Evolutionary conservation across 30 jellyfish, hydroid and myxozoan species (phyloP).

Genomic region (Hydractinia echinata): DNA sequence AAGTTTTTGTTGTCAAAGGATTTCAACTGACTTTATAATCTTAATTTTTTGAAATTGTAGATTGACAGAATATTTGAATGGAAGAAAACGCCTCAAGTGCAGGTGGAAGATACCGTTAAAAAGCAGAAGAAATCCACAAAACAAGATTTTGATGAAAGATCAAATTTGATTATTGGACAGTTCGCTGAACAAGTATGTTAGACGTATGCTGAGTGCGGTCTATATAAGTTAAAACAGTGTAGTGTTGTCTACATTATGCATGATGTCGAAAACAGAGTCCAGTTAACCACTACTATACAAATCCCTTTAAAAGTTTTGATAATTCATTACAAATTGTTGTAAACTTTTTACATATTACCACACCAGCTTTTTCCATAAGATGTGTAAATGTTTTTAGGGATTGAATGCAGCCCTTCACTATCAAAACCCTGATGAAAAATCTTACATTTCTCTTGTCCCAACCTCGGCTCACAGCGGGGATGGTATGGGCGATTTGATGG

Average conservation of each 20-base stretch:
- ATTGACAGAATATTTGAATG: slow-evolving; percentile 90
- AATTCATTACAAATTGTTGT: too few species aligned
- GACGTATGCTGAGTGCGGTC: background rate
- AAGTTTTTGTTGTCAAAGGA: too few species aligned
- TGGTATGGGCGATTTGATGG: slow-evolving; percentile 99
- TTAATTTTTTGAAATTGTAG: slow-evolving; percentile 2
- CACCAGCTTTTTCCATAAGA: background rate
- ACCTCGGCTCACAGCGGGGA: slow-evolving; percentile 99
- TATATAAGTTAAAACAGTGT: too few species aligned
- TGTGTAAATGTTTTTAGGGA: slow-evolving; percentile 41
- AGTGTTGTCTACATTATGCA: too few species aligned
- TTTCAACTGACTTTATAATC: background rate
- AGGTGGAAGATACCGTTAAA: slow-evolving; percentile 81
- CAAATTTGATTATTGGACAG: slow-evolving; percentile 56
- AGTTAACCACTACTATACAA: too few species aligned
- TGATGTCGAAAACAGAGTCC: too few species aligned
- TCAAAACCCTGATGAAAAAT: slow-evolving; percentile 69
- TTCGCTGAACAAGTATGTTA: slow-evolving; percentile 85
- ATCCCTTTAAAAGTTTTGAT: too few species aligned
- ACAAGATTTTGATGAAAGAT: slow-evolving; percentile 76
- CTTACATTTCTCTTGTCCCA: slow-evolving; percentile 83
- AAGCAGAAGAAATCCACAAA: slow-evolving; percentile 74
- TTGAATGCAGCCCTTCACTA: slow-evolving; percentile 75
- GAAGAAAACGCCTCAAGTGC: slow-evolving; percentile 89
- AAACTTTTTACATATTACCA: background rate